A percentile compares a stretch with the other conserved stretches of the same genome.
phyloP scores from a whole-genome alignment of 2,888 invertebrate genomes.

The Yponomeuta evonymella region DNA sequence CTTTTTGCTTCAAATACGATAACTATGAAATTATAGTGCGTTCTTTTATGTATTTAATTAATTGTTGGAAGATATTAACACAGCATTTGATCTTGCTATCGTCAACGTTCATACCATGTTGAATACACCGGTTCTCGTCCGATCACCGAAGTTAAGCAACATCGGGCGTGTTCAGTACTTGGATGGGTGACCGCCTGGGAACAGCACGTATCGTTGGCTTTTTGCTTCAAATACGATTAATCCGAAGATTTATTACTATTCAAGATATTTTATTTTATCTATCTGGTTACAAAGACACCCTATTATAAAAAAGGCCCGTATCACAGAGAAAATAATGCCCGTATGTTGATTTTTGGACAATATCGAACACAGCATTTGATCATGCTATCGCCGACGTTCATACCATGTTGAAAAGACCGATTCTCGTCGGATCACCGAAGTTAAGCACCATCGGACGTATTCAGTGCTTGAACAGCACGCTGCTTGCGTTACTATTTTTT shows the following conservation, averaged over 20 bases:
- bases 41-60: no score
- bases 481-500: not conserved
- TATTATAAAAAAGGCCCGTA: no score
- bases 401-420: constrained; percentile 43
- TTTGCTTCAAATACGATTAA: constrained; percentile 4
- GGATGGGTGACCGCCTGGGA: constrained; percentile 26
- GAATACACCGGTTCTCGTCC: constrained; percentile 40
- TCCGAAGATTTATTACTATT: no score
- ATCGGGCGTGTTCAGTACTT: constrained; percentile 29
- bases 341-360: no score
- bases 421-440: constrained; percentile 35
- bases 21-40: no score
- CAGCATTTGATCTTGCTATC: not conserved
- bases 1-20: constrained; percentile 9
- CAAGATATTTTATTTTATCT: no score
- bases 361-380: not conserved
- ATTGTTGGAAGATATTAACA: not conserved
- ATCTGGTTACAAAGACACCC: no score
- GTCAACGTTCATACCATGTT: constrained; percentile 44
- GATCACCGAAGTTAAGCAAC: constrained; percentile 32
- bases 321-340: no score
- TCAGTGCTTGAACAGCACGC: constrained; percentile 27
- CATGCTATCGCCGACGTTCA: constrained; percentile 35
- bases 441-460: constrained; percentile 32
- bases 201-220: constrained; percentile 18